Base-by-base conservation (phyloP, 2,797 vertebrate genomes). In the Acipenser ruthenus region DNA sequence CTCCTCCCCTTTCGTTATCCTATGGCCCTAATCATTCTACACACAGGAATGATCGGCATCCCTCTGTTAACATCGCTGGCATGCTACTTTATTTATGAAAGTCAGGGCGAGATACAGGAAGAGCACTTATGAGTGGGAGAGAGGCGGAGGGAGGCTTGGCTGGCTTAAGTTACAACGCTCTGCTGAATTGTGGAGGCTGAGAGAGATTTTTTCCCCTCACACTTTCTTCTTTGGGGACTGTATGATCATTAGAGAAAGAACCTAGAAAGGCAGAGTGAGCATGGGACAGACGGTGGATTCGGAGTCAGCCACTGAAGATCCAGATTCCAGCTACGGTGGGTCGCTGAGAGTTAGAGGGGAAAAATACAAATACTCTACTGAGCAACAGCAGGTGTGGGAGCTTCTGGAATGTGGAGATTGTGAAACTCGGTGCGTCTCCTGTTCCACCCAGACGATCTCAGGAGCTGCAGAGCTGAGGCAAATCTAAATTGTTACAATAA, bases 1-100 rank as follows among this genome's bases (percentile, higher is more conserved):
- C 83, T 82, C 88, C 87, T 86, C 85, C 73, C 78, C 82, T 81
- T 82, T 79, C 74, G 78, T 89, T 86, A 88, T 89, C 87, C 85
- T 76, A 80, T 80, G 76, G 82, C 86, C 85, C 74, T 63, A 74
- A 87, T 83, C 84, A 83, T 87, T 86, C 75, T 70, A 53, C 77
- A 71, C 80, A 83, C 78, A 89, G 93, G 94, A 96, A 95, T 95
- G 93, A 94, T 88, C 87, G 92, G 93, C 91, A 94, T 97, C 91
- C 88, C 80, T 87, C 80, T 77, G 80, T 83, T 82, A 88, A 82
- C 47, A 9, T 58, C 11, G 15, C 15, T 6, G 51, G 23, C 23
- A 37, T 37, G 23, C 23, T 37, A 37, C 23, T 37, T 37, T 37
- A 37, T 37, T 37, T 37, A 48, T 69, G 4, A 76, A 78, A 76